Evolutionary conservation across 2,113 vertebrate species (phyloP), one percentile per base, ranked within the genome.

Genomic region (Micronycteris hirsuta): DNA sequence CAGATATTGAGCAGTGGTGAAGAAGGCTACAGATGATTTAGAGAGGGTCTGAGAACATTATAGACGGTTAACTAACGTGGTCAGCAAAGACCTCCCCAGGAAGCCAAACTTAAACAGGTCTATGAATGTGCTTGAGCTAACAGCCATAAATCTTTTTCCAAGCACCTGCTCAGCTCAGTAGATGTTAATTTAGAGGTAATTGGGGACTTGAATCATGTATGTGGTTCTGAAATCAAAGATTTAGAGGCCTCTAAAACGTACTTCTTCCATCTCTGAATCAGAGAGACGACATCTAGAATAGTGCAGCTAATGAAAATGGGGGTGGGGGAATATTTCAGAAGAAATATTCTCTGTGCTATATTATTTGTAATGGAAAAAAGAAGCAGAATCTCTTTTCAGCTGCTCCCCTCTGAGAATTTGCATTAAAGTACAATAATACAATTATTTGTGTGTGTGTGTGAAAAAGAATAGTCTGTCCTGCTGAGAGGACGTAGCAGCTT

Each of bases 281-380:
- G 52, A 47, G 68, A 73, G 11, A 67, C 65, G 28, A 65, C 85
- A 91, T 85, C 78, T 80, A 85, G 83, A 90, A 63, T 54, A 91
- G 22, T 58, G 15, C 4, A 65, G 73, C 85, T 93, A 83, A 76
- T 91, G 77, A 78, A 83, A 96, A 86, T 63, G 85, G 15, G 43
- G 54, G 24, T 82, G 31, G 74, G 81, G 47, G 22, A 38, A 38
- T 61, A 91, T 93, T 61, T 92, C 52, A 80, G 58, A 26, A 74
- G 80, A 95, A 97, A 93, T 95, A 56, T 20, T 91, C 15, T 77
- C 76, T 36, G 58, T 67, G 11, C 47, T 95, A 84, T 88, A 92
- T 63, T 84, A 81, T 95, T 97, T 95, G 95, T 87, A 97, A 81
- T 86, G 94, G 93, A 97, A 97, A 96, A 91, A 74, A 65, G 49